These are phyloP conservation scores for Colletes latitarsis DNA, from an alignment of 1,140 invertebrate genomes.

Conservation along the genomic window DNA sequence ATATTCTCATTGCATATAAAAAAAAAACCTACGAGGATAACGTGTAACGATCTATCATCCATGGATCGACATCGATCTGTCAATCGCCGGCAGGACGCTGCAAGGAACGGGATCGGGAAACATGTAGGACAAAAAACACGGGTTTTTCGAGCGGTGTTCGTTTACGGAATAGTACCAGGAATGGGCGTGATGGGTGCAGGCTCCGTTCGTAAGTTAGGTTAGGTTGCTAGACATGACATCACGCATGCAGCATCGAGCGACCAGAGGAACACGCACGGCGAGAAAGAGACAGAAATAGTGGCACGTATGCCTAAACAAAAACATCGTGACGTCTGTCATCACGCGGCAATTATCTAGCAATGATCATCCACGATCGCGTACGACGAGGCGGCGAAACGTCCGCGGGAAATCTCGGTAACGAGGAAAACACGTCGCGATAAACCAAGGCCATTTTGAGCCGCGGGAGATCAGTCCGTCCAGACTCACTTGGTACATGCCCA, in stretches of 20 bases:
- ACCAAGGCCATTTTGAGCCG: slow-evolving; percentile 72
- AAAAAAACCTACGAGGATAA: slow-evolving; percentile 2
- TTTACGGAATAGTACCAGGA: slow-evolving; percentile 63
- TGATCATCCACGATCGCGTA: background rate
- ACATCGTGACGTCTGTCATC: slow-evolving; percentile 51
- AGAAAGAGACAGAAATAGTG: slow-evolving; percentile 41
- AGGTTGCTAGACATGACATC: slow-evolving; percentile 72
- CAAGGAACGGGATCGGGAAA: slow-evolving; percentile 26
- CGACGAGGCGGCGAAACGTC: background rate
- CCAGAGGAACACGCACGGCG: slow-evolving; percentile 17
- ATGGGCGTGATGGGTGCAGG: slow-evolving; percentile 75
- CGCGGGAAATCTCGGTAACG: background rate
- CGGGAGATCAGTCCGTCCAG: slow-evolving; percentile 35
- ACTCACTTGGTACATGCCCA: slow-evolving; percentile 80
- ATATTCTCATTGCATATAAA: background rate
- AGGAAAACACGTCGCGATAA: slow-evolving; percentile 43
- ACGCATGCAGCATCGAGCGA: slow-evolving; percentile 54
- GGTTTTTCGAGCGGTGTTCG: slow-evolving; percentile 11
- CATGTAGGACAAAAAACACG: slow-evolving; percentile 26
- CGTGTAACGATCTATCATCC: slow-evolving; percentile 1
- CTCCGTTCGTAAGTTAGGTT: slow-evolving; percentile 65
- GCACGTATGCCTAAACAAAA: slow-evolving; percentile 51
- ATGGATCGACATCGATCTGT: slow-evolving; percentile 37
- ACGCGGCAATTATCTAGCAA: slow-evolving; percentile 19
- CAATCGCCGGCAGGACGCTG: slow-evolving; percentile 1